Base-by-base conservation (phyloP, 2,888 invertebrate genomes). In the Pristionchus japonicus region DNA sequence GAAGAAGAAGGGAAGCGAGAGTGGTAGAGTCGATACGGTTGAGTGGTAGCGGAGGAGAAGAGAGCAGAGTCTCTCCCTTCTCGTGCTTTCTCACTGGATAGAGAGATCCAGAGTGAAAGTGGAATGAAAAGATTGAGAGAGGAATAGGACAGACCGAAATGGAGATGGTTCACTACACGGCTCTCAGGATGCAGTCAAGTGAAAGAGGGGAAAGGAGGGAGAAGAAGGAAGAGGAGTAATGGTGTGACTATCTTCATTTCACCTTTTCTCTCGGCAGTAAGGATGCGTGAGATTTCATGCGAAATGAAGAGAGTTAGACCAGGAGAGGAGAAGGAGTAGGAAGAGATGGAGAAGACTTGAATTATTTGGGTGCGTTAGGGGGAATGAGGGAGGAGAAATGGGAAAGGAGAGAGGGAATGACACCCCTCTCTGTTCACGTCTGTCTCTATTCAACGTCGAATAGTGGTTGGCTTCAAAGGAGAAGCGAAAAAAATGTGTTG, bases 171-270 rank as follows among this genome's bases (percentile, higher is more conserved):
- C 43, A 20, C 70, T 70, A 11, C 4, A 37, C 34, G 13, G n/a
- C 77, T 34, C 37, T 70, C 70, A 70, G 77, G 43, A 47, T 15
- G 43, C 77, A 77, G 77, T 77, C 77, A 77, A 77, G 77, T 40
- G 77, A 43, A 77, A 77, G 70, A 43, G 43, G 13, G 47, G 20
- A n/a, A n/a, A n/a, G n/a, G n/a, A n/a, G n/a, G n/a, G n/a, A n/a
- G n/a, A n/a, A n/a, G n/a, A n/a, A n/a, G n/a, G n/a, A n/a, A n/a
- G n/a, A n/a, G n/a, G n/a, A n/a, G n/a, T n/a, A n/a, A n/a, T n/a
- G n/a, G n/a, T n/a, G n/a, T n/a, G n/a, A n/a, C n/a, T n/a, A n/a
- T n/a, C n/a, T n/a, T n/a, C n/a, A n/a, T n/a, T n/a, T n/a, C n/a
- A n/a, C n/a, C n/a, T n/a, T n/a, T n/a, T n/a, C n/a, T n/a, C n/a